Percentiles rank a stretch among this genome's conserved stretches.
phyloP scores from a whole-genome alignment of 2,113 vertebrate genomes.

The Centrocercus urophasianus region DNA sequence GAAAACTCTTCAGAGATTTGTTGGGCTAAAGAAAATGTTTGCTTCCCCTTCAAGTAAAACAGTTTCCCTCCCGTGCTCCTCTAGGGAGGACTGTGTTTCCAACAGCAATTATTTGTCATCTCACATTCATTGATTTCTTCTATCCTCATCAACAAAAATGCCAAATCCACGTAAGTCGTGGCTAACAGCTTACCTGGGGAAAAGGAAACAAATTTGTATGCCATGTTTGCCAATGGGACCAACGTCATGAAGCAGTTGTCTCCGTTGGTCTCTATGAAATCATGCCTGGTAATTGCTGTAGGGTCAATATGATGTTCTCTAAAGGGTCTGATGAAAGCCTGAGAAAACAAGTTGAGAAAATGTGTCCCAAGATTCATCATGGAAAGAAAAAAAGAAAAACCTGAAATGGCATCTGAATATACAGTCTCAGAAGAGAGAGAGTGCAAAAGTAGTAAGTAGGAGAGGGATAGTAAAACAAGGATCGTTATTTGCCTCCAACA shows the following conservation, averaged over 20 bases:
- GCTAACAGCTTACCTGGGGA: slow-evolving; percentile 81
- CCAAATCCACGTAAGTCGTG: not conserved
- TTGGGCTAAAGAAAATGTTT: not conserved
- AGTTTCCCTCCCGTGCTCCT: not conserved
- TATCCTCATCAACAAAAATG: not conserved
- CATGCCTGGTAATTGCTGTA: slow-evolving; percentile 96
- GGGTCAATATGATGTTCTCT: slow-evolving; percentile 98
- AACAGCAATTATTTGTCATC: not conserved
- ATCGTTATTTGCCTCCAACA: not conserved
- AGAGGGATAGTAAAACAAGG: not conserved
- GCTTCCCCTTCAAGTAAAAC: not conserved
- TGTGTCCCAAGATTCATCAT: not conserved
- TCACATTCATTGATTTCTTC: not conserved
- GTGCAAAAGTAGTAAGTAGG: not conserved
- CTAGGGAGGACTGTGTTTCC: not conserved
- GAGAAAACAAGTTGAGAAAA: not conserved
- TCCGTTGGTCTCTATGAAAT: slow-evolving; percentile 98
- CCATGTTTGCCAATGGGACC: slow-evolving; percentile 91
- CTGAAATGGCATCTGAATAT: not conserved
- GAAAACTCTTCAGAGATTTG: not conserved
- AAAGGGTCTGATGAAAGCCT: slow-evolving; percentile 98
- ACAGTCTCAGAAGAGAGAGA: not conserved
- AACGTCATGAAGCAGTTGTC: slow-evolving; percentile 97
- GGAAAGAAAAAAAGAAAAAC: not conserved
- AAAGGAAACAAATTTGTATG: slow-evolving; percentile 89